Percentiles rank a stretch among this genome's conserved stretches.
Evolutionary conservation across 2,888 invertebrate genomes (phyloP).

Genomic region (Mellilla xanthometata): DNA sequence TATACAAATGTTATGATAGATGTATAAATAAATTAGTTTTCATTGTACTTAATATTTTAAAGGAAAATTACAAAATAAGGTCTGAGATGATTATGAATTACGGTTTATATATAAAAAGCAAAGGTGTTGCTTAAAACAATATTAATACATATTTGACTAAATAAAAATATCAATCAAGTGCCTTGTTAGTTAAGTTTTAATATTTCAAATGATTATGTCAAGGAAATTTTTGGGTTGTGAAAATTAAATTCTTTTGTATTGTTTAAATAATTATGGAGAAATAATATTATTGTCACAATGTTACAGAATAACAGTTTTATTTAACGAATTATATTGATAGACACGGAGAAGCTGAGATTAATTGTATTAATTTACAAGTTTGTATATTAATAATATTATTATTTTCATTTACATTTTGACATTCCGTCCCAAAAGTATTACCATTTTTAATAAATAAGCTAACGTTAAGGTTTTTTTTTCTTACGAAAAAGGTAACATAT

Average conservation of each 20-base stretch:
- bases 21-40: conserved; percentile 14
- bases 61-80: conserved; percentile 1
- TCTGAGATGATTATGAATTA: conserved; percentile 4
- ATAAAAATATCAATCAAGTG: conserved; percentile 18
- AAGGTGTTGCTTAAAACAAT: neutral
- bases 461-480: neutral
- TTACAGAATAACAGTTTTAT: neutral
- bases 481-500: conserved; percentile 9
- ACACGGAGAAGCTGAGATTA: conserved; percentile 22
- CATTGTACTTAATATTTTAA: conserved; percentile 17
- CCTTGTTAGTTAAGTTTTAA: conserved; percentile 17
- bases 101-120: neutral
- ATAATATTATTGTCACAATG: conserved; percentile 23
- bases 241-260: conserved; percentile 7
- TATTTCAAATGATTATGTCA: conserved; percentile 18
- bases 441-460: conserved; percentile 47
- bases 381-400: too few species aligned
- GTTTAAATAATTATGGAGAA: neutral
- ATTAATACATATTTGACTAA: neutral
- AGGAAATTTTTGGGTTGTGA: conserved; percentile 28
- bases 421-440: conserved; percentile 75
- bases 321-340: neutral
- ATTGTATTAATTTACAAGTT: conserved; percentile 22
- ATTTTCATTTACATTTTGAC: conserved; percentile 39
- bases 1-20: conserved; percentile 29